Conservation (phyloP, 2,797 vertebrate species). For the Syngnathus rostellatus region DNA sequence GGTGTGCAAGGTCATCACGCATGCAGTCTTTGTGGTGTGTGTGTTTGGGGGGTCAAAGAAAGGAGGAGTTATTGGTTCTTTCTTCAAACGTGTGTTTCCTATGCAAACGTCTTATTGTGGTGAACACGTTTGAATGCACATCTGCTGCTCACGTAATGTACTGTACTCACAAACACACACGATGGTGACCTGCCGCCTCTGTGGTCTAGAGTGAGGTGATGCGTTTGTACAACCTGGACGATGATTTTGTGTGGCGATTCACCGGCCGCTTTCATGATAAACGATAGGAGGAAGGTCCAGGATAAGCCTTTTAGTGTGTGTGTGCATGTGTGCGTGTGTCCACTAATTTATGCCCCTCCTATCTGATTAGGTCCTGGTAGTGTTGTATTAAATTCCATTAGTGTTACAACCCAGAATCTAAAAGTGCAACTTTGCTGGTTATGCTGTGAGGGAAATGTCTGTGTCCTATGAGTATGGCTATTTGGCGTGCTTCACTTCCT, state of each 20-base stretch:
- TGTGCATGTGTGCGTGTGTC: constrained; percentile 59
- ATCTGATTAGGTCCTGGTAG: constrained; percentile 73
- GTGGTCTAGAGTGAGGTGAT: constrained; percentile 18
- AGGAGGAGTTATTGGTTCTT: neutral
- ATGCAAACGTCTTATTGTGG: neutral
- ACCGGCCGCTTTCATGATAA: constrained; percentile 67
- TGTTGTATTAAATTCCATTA: constrained; percentile 47
- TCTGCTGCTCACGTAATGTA: too few relatives aligned
- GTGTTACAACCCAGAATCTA: constrained; percentile 48
- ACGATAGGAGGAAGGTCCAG: constrained; percentile 66
- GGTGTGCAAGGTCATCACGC: constrained; percentile 28
- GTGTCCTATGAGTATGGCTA: neutral
- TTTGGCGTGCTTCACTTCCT: neutral
- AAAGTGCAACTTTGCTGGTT: neutral
- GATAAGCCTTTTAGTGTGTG: constrained; percentile 64
- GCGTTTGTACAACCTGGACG: constrained; percentile 37
- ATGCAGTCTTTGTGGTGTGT: constrained; percentile 1
- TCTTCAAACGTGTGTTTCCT: constrained; percentile 6
- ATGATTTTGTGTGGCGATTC: constrained; percentile 47
- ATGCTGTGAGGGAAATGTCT: neutral
- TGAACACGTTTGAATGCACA: neutral
- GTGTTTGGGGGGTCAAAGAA: neutral
- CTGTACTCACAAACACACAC: too few relatives aligned
- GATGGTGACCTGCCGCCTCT: neutral
- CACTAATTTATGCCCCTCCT: constrained; percentile 67